Evolutionary conservation across 2,797 vertebrate species (phyloP), one percentile per base, ranked within the genome.

Genomic region (Hoplostethus atlanticus): DNA sequence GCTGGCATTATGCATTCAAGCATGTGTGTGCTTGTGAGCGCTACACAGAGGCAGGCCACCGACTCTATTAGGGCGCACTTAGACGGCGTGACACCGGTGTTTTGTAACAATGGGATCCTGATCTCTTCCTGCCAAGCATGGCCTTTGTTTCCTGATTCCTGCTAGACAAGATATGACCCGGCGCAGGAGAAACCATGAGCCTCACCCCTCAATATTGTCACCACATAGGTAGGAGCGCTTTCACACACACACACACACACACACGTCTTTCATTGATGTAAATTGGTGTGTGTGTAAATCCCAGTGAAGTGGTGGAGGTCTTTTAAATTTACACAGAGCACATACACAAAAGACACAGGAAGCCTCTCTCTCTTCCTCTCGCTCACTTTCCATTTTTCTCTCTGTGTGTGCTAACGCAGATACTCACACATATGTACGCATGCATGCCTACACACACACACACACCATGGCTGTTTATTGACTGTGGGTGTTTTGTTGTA

Each of bases 91-190:
- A 75, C 67, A 71, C 76, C 5, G 3, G 62, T 71, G 81, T 87
- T 86, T 70, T 79, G 76, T 55, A 79, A 78, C 83, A 73, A 65
- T 69, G 57, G 76, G 68, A 83, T 78, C 65, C 61, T 8, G 55
- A 62, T 78, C 68, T 48, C 61, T 11, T 34, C 28, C 64, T 42
- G 42, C 38, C 8, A 15, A 70, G 54, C 68, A 4, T 4, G 54
- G 66, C 66, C 58, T 71, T 80, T 81, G 67, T 79, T 88, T 85
- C 69, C 78, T 77, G 80, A 80, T 84, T 73, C 62, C 66, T 28
- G 7, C 46, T 36, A 60, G 61, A 83, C 81, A 78, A 79, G 80
- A 91, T 83, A 64, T 84, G 83, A 88, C 88, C 85, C 87, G 85
- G 84, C 83, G 87, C 53, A 70, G 61, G 44, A 71, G 48, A 86